Percentiles rank a stretch among this genome's conserved stretches.
Conservation (phyloP, 53 echinoderm and acorn worm species). For the Glandiceps talaboti region DNA sequence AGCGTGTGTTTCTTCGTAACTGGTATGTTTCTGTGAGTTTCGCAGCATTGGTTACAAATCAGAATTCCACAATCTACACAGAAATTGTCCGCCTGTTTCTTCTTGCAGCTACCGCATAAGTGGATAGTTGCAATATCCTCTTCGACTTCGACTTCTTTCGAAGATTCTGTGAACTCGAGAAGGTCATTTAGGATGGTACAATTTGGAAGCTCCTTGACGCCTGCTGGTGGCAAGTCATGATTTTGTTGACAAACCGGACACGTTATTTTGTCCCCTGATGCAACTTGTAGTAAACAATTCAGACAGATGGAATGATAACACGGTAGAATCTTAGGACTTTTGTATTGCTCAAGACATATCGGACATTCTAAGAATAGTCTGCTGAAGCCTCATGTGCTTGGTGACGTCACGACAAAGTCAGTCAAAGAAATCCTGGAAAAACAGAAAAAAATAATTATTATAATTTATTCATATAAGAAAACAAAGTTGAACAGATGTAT, state of each 20-base stretch:
- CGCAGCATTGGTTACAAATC: background rate
- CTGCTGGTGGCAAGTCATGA: background rate
- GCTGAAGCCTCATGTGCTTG: background rate
- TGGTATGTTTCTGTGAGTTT: background rate
- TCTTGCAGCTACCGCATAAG: background rate
- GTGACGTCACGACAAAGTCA: background rate
- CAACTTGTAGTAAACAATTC: background rate
- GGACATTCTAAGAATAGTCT: background rate
- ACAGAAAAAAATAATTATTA: no score
- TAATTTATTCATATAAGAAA: no score
- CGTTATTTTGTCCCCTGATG: background rate
- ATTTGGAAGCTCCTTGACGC: background rate
- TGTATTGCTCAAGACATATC: background rate
- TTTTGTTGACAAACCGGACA: background rate
- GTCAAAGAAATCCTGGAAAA: background rate
- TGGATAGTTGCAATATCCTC: background rate
- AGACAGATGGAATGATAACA: background rate
- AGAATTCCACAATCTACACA: background rate
- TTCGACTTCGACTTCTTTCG: background rate
- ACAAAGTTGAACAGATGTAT: no score
- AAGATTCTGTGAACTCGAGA: background rate
- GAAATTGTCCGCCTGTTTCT: background rate
- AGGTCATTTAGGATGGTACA: background rate
- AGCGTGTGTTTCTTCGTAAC: background rate
- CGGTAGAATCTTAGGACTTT: background rate